Conservation (phyloP, 2,888 invertebrate genomes). For the Lymantria dispar region DNA sequence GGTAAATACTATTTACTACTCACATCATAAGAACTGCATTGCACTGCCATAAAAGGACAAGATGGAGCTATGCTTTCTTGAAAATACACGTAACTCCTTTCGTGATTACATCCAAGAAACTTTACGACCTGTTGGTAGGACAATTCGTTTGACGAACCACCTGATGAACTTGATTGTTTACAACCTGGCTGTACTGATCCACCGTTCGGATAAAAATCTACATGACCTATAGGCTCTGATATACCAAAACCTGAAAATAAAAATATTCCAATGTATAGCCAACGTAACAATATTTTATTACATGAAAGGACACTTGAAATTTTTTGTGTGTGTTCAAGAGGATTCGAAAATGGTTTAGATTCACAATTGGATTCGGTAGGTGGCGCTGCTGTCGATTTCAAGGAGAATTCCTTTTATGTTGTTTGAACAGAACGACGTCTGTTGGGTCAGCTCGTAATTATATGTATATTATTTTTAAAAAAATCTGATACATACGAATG, state of each 20-base stretch:
- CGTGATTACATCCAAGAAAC: constrained; percentile 93
- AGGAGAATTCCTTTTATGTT: too few relatives aligned
- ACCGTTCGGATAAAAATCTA: constrained; percentile 96
- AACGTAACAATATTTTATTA: too few relatives aligned
- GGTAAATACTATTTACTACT: constrained; percentile 26
- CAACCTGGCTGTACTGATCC: constrained; percentile 86
- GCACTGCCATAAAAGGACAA: constrained; percentile 90
- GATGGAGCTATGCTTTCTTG: constrained; percentile 90
- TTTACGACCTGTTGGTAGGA: constrained; percentile 77
- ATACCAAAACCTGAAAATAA: constrained; percentile 86
- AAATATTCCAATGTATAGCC: too few relatives aligned
- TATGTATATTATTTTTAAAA: too few relatives aligned
- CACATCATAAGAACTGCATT: constrained; percentile 90
- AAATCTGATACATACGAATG: too few relatives aligned
- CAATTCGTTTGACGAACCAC: constrained; percentile 44
- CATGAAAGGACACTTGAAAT: too few relatives aligned
- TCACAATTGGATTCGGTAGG: too few relatives aligned
- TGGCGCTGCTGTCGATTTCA: too few relatives aligned
- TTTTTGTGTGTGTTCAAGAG: too few relatives aligned
- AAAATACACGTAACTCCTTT: constrained; percentile 91
- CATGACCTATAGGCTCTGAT: constrained; percentile 91
- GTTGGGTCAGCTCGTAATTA: too few relatives aligned
- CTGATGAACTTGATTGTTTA: constrained; percentile 42
- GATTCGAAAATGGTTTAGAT: too few relatives aligned
- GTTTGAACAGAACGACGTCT: too few relatives aligned